phyloP scores from a whole-genome alignment of 2,888 invertebrate genomes.

The Tenthredo scrophulariae region DNA sequence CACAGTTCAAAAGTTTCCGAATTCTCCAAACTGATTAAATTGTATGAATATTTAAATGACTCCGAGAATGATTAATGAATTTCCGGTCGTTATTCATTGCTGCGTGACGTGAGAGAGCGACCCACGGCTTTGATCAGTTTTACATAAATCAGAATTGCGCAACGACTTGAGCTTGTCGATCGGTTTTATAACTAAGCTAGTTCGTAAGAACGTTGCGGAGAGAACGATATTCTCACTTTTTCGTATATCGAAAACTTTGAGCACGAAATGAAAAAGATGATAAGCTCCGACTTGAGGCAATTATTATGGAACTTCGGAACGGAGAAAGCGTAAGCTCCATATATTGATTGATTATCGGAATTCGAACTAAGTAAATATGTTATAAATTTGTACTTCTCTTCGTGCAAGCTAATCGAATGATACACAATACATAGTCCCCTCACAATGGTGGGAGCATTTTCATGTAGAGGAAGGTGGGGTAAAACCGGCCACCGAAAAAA shows the following conservation, averaged over 20 bases:
- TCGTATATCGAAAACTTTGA: neutral
- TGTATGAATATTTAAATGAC: slow-evolving; percentile 10
- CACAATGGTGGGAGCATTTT: neutral
- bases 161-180: neutral
- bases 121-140: slow-evolving; percentile 15
- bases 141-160: slow-evolving; percentile 5
- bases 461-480: too few species aligned
- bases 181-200: slow-evolving; percentile 9
- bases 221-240: neutral
- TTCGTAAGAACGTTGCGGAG: neutral
- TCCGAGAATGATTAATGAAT: slow-evolving; percentile 6
- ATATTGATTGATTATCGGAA: slow-evolving; percentile 24
- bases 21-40: neutral
- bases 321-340: neutral
- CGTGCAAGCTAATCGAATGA: neutral
- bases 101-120: neutral
- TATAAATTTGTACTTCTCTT: slow-evolving; percentile 17
- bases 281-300: neutral
- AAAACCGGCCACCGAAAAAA: too few species aligned
- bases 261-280: neutral
- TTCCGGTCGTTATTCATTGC: slow-evolving; percentile 10
- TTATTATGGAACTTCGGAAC: neutral
- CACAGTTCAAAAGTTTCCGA: neutral
- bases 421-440: neutral
- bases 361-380: neutral